phyloP scores from a whole-genome alignment of 2,888 invertebrate species.

The Andrena trimmerana region DNA sequence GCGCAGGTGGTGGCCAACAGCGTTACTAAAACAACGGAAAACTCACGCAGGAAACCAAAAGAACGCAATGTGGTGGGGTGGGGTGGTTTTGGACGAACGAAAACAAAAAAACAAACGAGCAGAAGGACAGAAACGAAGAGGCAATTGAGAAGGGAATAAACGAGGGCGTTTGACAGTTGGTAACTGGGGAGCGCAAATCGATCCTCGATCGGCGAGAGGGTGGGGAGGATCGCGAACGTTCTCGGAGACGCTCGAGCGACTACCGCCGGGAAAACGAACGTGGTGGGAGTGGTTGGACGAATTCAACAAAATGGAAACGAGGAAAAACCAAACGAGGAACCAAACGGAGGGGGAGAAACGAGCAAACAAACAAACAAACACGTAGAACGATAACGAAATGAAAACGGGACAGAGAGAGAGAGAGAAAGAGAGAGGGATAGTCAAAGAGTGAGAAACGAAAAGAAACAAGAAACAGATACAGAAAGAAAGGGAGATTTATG shows the following conservation, averaged over 20 bases:
- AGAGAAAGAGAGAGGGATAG: background rate
- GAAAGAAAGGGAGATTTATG: constrained; percentile 9
- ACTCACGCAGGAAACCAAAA: constrained; percentile 55
- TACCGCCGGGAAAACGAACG: background rate
- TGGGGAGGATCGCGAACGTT: constrained; percentile 7
- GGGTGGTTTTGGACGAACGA: background rate
- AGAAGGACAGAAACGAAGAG: constrained; percentile 20
- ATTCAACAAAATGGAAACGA: background rate
- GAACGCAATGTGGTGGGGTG: background rate
- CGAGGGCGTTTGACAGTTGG: background rate
- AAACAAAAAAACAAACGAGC: constrained; percentile 11
- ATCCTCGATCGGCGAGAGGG: constrained; percentile 10
- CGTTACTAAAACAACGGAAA: constrained; percentile 49
- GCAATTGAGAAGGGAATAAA: constrained; percentile 12
- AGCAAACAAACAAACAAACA: constrained; percentile 2
- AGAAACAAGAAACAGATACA: constrained; percentile 15
- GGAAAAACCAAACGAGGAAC: background rate
- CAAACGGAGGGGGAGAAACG: background rate
- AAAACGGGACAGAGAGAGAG: constrained; percentile 3
- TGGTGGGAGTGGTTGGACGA: constrained; percentile 5
- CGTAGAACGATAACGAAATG: background rate
- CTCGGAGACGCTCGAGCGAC: constrained; percentile 25
- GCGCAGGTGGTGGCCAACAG: constrained; percentile 35
- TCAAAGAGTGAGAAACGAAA: background rate
- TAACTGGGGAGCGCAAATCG: constrained; percentile 39